Evolutionary conservation across 2,797 vertebrate species (phyloP), one percentile per base, ranked within the genome.

Genomic region (Chaenodraco wilsoni): DNA sequence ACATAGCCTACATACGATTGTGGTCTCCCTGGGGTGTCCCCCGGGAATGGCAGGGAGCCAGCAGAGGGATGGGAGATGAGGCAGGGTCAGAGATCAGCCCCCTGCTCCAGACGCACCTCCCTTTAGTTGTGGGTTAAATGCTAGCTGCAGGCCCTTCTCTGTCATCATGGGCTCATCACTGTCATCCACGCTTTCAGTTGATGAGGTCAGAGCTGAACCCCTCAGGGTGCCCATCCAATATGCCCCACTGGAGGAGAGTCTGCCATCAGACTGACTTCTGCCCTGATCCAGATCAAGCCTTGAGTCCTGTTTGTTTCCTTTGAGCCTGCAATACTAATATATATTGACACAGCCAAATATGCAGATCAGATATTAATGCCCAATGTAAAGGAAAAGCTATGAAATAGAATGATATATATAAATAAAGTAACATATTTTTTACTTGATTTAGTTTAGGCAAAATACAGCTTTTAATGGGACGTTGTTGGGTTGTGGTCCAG

Each of bases 121-220:
- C 80, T 75, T 56, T 83, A 86, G 86, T 80, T 58, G 59, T 65
- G 80, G 86, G 82, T 87, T 89, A 82, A 90, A 88, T 66, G 67
- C 44, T 83, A 49, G 82, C 92, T 81, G 58, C 81, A 77, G 93
- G 92, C 89, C 60, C 71, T 69, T 61, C 76, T 88, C 89, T 91
- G 90, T 94, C 92, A 93, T 84, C 93, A 83, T 54, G 71, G 79
- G 65, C 83, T 87, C 90, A 88, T 92, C 92, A 92, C 72, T 91
- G 92, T 89, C 90, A 91, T 69, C 72, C 82, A 64, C 69, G 79
- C 68, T 66, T 72, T 81, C 80, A 81, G 60, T 76, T 79, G 80
- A 84, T 80, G 85, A 84, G 80, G 85, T 82, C 79, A 83, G 72
- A 61, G 66, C 65, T 65, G 70, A 76, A 66, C 37, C 83, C 67